phyloP scores from a whole-genome alignment of 2,797 vertebrate species.

The Eupleurogrammus muticus region DNA sequence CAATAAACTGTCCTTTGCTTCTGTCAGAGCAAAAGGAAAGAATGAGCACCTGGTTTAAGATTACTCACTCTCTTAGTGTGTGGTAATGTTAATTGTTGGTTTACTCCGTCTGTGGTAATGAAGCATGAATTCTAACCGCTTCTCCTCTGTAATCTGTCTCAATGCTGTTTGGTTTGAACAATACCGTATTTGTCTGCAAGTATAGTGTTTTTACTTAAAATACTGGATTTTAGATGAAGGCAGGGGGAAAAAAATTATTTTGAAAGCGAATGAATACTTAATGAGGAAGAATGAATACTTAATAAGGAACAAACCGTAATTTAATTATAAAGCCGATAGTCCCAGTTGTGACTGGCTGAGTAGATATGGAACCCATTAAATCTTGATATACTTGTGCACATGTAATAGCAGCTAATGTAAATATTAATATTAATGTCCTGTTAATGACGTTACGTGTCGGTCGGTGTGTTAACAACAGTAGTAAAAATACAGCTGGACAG shows the following conservation, averaged over 20 bases:
- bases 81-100: slow-evolving; percentile 21
- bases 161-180: too few relatives aligned
- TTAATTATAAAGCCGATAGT: slow-evolving; percentile 48
- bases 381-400: slow-evolving; percentile 53
- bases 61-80: background rate
- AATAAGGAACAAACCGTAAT: slow-evolving; percentile 34
- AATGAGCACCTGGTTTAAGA: background rate
- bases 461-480: slow-evolving; percentile 21
- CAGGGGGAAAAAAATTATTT: background rate
- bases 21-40: background rate
- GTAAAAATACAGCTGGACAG: slow-evolving; percentile 28
- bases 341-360: slow-evolving; percentile 34
- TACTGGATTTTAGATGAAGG: background rate
- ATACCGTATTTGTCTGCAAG: too few relatives aligned
- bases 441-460: slow-evolving; percentile 28
- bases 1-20: background rate
- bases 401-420: slow-evolving; percentile 55
- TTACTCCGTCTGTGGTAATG: background rate
- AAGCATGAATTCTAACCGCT: background rate
- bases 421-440: slow-evolving; percentile 63
- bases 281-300: slow-evolving; percentile 16
- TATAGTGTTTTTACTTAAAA: background rate
- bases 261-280: slow-evolving; percentile 4
- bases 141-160: background rate
- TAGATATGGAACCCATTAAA: slow-evolving; percentile 44